A percentile compares a stretch with the other conserved stretches of the same genome.
Evolutionary conservation across 64 coral and sea anemone species (phyloP).

Genomic region (Orbicella faveolata): DNA sequence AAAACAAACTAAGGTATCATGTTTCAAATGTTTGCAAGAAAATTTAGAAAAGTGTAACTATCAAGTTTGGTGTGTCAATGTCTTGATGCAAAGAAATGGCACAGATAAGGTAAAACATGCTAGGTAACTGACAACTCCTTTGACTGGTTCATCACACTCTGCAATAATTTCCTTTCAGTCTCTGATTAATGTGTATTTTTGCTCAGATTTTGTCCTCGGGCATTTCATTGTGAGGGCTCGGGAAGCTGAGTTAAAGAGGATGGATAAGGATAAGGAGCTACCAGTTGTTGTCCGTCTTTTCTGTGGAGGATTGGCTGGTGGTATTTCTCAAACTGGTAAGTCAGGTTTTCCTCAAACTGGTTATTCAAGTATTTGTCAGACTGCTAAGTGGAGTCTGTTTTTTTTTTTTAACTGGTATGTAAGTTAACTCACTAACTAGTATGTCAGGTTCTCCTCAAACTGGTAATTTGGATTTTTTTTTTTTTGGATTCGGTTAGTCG

Average conservation of each 20-base stretch:
- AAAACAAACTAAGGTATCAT: too few species aligned
- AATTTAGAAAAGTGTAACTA: too few species aligned
- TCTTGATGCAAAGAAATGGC: too few species aligned
- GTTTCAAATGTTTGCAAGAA: too few species aligned
- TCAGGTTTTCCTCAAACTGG: not conserved
- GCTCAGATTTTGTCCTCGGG: slow-evolving; percentile 36
- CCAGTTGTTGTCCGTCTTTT: slow-evolving; percentile 35
- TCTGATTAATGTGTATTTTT: not conserved
- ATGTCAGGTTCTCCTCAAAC: too few species aligned
- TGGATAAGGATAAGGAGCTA: slow-evolving; percentile 53
- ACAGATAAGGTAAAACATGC: too few species aligned
- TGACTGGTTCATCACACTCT: too few species aligned
- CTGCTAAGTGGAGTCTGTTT: not conserved
- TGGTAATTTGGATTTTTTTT: not conserved
- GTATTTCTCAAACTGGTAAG: slow-evolving; percentile 54
- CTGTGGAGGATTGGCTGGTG: slow-evolving; percentile 54
- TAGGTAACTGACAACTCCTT: too few species aligned
- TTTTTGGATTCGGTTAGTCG: not conserved
- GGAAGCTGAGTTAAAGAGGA: slow-evolving; percentile 36
- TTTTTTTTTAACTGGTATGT: not conserved
- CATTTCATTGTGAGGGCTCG: slow-evolving; percentile 28
- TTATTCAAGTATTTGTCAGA: not conserved
- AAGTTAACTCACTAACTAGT: slow-evolving; percentile 32
- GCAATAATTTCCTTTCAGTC: too few species aligned
- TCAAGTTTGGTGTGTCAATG: too few species aligned